Percentiles rank a stretch among this genome's conserved stretches.
Conservation (phyloP, 2,113 vertebrate species). For the Maylandia zebra region DNA sequence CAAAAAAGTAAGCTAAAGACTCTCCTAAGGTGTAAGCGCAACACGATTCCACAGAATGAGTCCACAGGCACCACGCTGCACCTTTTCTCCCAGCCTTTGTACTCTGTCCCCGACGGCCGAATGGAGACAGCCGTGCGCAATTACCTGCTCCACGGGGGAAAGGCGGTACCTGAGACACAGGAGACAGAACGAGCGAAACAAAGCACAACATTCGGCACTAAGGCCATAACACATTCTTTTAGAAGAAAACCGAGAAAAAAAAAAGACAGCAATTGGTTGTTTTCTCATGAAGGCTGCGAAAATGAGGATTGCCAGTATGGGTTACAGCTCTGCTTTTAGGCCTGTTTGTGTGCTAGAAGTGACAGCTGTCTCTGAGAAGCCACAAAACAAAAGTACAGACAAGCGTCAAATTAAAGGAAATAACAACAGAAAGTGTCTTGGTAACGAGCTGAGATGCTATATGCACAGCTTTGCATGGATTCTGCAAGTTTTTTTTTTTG, state of each 20-base stretch:
- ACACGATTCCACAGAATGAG: background rate
- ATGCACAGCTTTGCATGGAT: background rate
- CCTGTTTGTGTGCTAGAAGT: background rate
- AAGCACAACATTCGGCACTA: background rate
- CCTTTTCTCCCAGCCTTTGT: background rate
- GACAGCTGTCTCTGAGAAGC: background rate
- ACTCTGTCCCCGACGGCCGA: background rate
- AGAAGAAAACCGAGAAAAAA: background rate
- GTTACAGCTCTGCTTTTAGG: background rate
- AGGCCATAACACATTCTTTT: background rate
- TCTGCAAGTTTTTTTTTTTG: background rate
- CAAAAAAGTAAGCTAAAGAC: background rate
- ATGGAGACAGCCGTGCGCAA: background rate
- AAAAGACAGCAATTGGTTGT: background rate
- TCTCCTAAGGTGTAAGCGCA: background rate
- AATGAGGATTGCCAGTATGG: background rate
- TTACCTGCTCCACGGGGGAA: background rate
- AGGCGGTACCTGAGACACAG: background rate
- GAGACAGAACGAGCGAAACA: background rate
- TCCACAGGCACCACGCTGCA: background rate
- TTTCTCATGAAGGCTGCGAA: background rate
- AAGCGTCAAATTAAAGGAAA: background rate
- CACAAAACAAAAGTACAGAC: background rate
- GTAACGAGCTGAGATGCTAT: background rate
- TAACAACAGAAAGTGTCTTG: background rate